phyloP scores from a whole-genome alignment of 1,140 invertebrate genomes.

The Choristoneura fumiferana region DNA sequence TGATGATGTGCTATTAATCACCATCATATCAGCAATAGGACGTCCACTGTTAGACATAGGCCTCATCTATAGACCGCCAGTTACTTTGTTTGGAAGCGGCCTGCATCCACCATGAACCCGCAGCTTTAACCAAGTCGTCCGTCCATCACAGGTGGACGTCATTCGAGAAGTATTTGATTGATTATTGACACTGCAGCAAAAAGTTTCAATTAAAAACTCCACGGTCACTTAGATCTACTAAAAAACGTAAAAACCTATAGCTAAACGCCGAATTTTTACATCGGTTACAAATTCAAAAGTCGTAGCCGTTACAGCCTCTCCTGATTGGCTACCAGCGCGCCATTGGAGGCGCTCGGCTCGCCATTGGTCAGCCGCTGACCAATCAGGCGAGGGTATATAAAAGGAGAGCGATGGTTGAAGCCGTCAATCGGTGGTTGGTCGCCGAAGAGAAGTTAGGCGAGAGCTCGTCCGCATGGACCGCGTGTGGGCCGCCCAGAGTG shows the following conservation, averaged over 20 bases:
- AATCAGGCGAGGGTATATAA: slow-evolving; percentile 32
- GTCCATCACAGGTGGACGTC: no score
- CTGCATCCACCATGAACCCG: no score
- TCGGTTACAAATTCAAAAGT: slow-evolving; percentile 23
- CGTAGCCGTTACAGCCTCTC: background rate
- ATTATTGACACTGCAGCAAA: no score
- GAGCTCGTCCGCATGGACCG: slow-evolving; percentile 62
- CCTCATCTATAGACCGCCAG: no score
- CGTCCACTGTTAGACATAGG: no score
- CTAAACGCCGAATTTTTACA: slow-evolving; percentile 8
- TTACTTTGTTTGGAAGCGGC: no score
- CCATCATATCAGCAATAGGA: no score
- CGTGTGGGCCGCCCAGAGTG: slow-evolving; percentile 65
- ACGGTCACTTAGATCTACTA: background rate
- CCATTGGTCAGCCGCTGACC: slow-evolving; percentile 26
- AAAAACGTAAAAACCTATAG: background rate
- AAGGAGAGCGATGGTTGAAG: slow-evolving; percentile 28
- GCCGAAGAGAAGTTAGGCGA: slow-evolving; percentile 56
- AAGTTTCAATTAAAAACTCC: no score
- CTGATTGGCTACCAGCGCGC: slow-evolving; percentile 26
- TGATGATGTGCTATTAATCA: no score
- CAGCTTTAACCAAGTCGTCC: no score
- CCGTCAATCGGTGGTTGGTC: slow-evolving; percentile 24
- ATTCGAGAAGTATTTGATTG: no score
- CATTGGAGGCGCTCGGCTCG: no score